phyloP scores from a whole-genome alignment of 2,113 vertebrate genomes.

The Datnioides undecimradiatus region DNA sequence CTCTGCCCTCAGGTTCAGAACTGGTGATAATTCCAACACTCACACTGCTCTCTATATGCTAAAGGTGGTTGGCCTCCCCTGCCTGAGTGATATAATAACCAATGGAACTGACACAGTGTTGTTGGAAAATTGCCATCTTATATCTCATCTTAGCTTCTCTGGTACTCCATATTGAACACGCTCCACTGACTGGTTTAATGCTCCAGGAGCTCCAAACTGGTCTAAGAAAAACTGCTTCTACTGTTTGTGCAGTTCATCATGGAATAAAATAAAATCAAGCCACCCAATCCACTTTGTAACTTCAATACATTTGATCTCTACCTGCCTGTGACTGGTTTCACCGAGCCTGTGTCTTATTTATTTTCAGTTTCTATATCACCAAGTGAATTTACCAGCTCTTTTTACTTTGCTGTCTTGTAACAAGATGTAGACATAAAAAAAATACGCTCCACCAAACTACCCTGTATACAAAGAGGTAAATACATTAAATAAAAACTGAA shows the following conservation, averaged over 20 bases:
- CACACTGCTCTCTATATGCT: slow-evolving; percentile 10
- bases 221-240: slow-evolving; percentile 13
- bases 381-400: neutral
- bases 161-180: slow-evolving; percentile 13
- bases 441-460: neutral
- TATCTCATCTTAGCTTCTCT: slow-evolving; percentile 40
- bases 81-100: slow-evolving; percentile 46
- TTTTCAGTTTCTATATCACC: neutral
- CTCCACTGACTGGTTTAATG: slow-evolving; percentile 35
- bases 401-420: neutral
- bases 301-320: neutral
- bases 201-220: slow-evolving; percentile 16
- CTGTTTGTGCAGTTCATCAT: neutral
- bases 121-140: slow-evolving; percentile 44
- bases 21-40: slow-evolving; percentile 18
- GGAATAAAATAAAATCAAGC: slow-evolving; percentile 24
- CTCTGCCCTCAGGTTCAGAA: slow-evolving; percentile 18
- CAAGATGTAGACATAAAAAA: neutral
- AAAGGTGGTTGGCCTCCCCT: slow-evolving; percentile 5
- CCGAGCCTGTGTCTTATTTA: neutral
- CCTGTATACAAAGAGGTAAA: too few species aligned
- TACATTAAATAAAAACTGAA: too few species aligned
- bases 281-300: neutral
- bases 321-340: neutral
- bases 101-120: neutral